Conservation (phyloP, 2,888 invertebrate species). For the Tridacna gigas region DNA sequence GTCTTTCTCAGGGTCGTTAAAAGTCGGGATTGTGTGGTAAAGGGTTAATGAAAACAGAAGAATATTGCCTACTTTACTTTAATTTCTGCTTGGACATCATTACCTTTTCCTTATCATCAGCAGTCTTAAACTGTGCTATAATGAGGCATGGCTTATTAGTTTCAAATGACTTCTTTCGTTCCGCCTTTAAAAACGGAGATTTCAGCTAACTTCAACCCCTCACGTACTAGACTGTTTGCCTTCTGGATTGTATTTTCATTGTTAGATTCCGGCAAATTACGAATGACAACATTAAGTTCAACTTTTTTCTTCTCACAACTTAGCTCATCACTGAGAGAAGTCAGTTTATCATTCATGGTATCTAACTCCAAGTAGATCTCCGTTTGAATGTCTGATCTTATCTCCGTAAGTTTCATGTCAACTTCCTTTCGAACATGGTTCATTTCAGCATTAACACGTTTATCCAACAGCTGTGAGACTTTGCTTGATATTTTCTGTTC, state of each 20-base stretch:
- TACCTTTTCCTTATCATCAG: conserved; percentile 5
- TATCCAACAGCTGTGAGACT: conserved; percentile 16
- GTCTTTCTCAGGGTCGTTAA: too few species aligned
- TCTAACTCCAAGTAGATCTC: conserved; percentile 2
- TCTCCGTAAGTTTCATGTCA: neutral
- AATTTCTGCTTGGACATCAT: neutral
- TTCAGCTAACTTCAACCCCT: neutral
- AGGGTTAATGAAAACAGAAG: too few species aligned
- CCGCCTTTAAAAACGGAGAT: neutral
- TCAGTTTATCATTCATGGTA: neutral
- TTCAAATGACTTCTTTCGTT: neutral
- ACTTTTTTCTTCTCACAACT: neutral
- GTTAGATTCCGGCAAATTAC: neutral
- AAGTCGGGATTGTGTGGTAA: too few species aligned
- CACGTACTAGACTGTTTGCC: neutral
- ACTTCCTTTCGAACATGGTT: conserved; percentile 2
- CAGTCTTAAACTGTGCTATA: neutral
- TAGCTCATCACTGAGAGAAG: neutral
- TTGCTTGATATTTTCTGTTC: conserved; percentile 16
- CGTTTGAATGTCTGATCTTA: conserved; percentile 13
- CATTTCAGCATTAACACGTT: conserved; percentile 13
- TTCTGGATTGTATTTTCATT: conserved; percentile 9
- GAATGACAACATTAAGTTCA: conserved; percentile 9
- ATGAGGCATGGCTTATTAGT: conserved; percentile 2
- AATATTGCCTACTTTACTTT: neutral